Evolutionary conservation across 2,113 vertebrate genomes (phyloP), one percentile per base, ranked within the genome.

Genomic region (Neoarius graeffei): DNA sequence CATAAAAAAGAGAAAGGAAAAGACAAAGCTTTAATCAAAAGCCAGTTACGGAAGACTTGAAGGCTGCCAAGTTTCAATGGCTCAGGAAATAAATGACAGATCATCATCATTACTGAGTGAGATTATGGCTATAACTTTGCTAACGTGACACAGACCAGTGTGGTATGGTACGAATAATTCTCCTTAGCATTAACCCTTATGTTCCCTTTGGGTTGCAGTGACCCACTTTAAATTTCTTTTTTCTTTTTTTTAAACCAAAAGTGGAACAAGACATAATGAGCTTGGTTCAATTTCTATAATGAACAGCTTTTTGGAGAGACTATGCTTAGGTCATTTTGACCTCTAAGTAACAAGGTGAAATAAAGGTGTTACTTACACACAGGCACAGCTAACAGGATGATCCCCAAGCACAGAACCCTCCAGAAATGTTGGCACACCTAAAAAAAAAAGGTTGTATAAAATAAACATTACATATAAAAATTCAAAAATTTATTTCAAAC

Each of bases 101-200:
- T 23, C 56, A 50, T 83, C 80, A 69, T 81, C 80, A 81, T 87
- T 81, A 87, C 42, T 57, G 62, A 73, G 81, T 67, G 88, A 56
- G 42, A 86, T 89, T 83, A 87, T 69, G 91, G 85, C 93, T 93
- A 92, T 93, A 91, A 86, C 89, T 48, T 57, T 84, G 89, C 89
- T 79, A 91, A 94, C 81, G 91, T 92, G 91, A 88, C 94, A 27
- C 20, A 64, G 76, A 80, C 92, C 90, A 91, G 87, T 86, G 90
- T 84, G 1, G 81, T 91, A 71, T 93, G 91, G 90, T 94, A 87
- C 93, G 2, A 81, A 92, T 91, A 66, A 77, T 54, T n/a, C 85
- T 62, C 76, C n/a, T 84, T 17, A 89, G 82, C 87, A 87, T 91
- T 57, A 88, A 79, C 76, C 50, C 76, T 56, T 27, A n/a, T 25